Base-by-base conservation (phyloP, 2,113 vertebrate genomes). In the Hippocampus barbouri region DNA sequence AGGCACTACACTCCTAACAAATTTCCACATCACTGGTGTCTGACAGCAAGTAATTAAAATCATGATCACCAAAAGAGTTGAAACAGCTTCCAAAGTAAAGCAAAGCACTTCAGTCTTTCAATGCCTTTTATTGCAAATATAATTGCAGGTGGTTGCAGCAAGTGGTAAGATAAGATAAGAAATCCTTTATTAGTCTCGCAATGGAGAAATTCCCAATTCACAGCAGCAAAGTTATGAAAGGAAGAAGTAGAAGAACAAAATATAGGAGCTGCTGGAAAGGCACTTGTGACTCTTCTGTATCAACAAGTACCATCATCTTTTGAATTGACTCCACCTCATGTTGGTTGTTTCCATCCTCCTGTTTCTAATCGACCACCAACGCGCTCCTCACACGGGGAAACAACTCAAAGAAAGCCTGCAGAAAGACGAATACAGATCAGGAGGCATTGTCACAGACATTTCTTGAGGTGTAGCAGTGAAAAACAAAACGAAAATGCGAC, bases 331-430 rank as follows among this genome's bases (percentile, higher is more conserved):
- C 40, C 21, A 25, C 40, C 40, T 43, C n/a, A 45, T 23, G 40
- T 23, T 43, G 27, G 8, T 16, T 8, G n/a, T 43, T n/a, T n/a
- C 49, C 59, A 12, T 49, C 40, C 45, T 11, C 7, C 0, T 45
- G 15, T 21, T 27, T 79, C 79, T 87, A 93, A 79, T 97, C 95
- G 51, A 96, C 92, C 0, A 91, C 69, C 76, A 99, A 89, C 73
- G 76, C 83, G 68, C 79, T 90, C 86, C 91, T 94, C 79, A 98
- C 88, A 0, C 74, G 14, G 0, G 97, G 95, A 72, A 95, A 95
- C 72, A 93, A 84, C 87, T 98, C 92, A 41, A 98, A 98, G 94
- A 98, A 98, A n/a, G 91, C 96, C 97, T 99, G 88, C 5, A 76
- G 70, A 63, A 68, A 23, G 20, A 82, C 75, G 72, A 23, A 86